A percentile compares a stretch with the other conserved stretches of the same genome.
Conservation (phyloP, 2,888 invertebrate genomes). For the Dryomyza anilis region DNA sequence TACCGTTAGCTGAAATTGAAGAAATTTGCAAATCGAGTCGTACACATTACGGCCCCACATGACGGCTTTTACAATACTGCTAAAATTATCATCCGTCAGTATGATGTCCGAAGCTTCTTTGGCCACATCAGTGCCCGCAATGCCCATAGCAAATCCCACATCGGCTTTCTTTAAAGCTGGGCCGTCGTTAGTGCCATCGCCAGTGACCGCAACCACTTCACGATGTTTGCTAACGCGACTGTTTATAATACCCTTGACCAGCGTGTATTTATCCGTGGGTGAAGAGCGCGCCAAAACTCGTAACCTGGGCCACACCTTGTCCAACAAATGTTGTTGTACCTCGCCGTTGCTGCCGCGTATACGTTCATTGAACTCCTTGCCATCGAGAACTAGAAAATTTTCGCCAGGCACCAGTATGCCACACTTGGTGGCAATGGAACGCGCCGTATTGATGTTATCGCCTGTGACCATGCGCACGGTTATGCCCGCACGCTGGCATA, state of each 20-base stretch:
- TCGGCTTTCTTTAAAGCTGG: conserved; percentile 98
- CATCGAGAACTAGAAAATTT: conserved; percentile 94
- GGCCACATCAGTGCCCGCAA: conserved; percentile 99
- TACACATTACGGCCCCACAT: conserved; percentile 99
- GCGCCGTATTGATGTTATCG: conserved; percentile 98
- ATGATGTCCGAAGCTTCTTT: conserved; percentile 99
- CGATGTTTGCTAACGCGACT: conserved; percentile 85
- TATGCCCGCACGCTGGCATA: conserved; percentile 97
- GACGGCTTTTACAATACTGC: conserved; percentile 98
- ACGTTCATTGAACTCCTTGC: conserved; percentile 94
- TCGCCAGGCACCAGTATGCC: conserved; percentile 93
- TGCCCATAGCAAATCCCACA: conserved; percentile 99
- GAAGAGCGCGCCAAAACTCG: conserved; percentile 96
- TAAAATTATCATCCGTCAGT: conserved; percentile 98
- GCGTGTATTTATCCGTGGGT: conserved; percentile 96
- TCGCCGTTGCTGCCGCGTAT: conserved; percentile 89
- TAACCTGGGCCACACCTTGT: conserved; percentile 96
- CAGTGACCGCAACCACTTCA: conserved; percentile 98
- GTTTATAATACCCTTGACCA: conserved; percentile 98
- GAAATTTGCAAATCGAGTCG: conserved; percentile 98
- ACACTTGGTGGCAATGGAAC: conserved; percentile 96
- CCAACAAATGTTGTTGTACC: conserved; percentile 90
- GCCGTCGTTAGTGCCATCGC: conserved; percentile 98
- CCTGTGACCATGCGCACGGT: conserved; percentile 99
- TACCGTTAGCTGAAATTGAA: conserved; percentile 98